A percentile compares a stretch with the other conserved stretches of the same genome.
Evolutionary conservation across 2,113 vertebrate species (phyloP).

Genomic region (Oreocharis arfaki): DNA sequence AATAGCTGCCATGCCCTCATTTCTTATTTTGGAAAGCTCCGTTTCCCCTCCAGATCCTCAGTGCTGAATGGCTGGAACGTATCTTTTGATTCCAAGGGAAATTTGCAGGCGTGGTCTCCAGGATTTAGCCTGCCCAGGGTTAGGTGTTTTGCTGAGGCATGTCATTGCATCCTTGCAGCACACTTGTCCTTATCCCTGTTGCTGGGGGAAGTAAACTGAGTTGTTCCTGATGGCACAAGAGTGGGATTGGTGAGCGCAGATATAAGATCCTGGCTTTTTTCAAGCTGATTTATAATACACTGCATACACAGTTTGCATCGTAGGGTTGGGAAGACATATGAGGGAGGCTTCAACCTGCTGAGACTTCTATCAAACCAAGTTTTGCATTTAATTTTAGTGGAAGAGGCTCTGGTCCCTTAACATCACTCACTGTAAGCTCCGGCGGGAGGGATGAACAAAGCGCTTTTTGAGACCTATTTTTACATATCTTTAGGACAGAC

Average conservation of each 20-base stretch:
- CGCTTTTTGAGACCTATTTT: fast-evolving
- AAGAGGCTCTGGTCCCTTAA: fast-evolving
- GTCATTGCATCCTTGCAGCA: background rate
- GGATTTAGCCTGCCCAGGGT: background rate
- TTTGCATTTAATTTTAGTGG: background rate
- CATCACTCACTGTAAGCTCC: fast-evolving
- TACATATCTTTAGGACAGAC: background rate
- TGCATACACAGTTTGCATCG: background rate
- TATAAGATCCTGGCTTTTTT: background rate
- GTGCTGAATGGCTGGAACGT: background rate
- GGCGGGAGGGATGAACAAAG: fast-evolving
- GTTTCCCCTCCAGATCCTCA: background rate
- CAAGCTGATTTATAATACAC: background rate
- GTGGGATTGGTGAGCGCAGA: too few species aligned
- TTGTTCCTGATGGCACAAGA: fast-evolving
- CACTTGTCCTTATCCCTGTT: background rate
- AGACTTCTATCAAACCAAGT: background rate
- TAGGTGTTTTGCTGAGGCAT: background rate
- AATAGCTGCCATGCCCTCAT: background rate
- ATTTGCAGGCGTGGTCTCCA: background rate
- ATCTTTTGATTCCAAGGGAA: background rate
- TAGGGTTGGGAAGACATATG: fast-evolving
- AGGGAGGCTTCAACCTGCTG: background rate
- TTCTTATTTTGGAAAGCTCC: background rate
- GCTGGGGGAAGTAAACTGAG: background rate